Base-by-base conservation (phyloP, 2,888 invertebrate genomes). In the Amblyteles armatorius region DNA sequence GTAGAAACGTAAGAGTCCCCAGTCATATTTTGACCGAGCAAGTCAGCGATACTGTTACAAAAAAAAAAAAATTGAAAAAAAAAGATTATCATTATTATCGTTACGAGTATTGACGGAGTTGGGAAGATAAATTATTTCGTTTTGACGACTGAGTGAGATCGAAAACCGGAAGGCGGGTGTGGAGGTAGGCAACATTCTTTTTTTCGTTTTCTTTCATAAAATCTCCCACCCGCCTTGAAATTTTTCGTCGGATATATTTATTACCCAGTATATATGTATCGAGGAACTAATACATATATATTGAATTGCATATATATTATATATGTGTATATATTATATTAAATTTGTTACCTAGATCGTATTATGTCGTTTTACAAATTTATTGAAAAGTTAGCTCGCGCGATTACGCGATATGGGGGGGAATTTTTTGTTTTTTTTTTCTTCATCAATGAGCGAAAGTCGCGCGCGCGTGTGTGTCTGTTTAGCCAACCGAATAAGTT, bases 11-110 rank as follows among this genome's bases (percentile, higher is more conserved):
- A 72, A 87, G 76, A 83, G 84, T 84, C 88, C 84, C 71, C 87
- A 89, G 89, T 91, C 90, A 89, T 90, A 91, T 91, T 92, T 92
- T 91, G 90, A 91, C 89, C 90, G 88, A 90, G 82, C 87, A 86
- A 65, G 48, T 88, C 87, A 22, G 87, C 73, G 68, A 83, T 68
- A 88, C 85, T 88, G 88, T 88, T 89, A 88, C 84, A 44, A 22
- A 52, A 55, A 44, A 44, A 44, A 9, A 44, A 67, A 83, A 29
- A 29, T 88, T 82, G 33, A 22, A 44, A 77, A 52, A 44, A 44
- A 44, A 11, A 44, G 57, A 83, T 79, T 68, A 76, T 74, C 63
- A 85, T 79, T 77, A 81, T 80, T 67, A 73, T 83, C 52, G 74
- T 72, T 83, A 78, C 77, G 48, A 71, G 44, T 33, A 72, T 55